Evolutionary conservation across 2,797 vertebrate genomes (phyloP).

Genomic region (Sebastes kiyomatsui): DNA sequence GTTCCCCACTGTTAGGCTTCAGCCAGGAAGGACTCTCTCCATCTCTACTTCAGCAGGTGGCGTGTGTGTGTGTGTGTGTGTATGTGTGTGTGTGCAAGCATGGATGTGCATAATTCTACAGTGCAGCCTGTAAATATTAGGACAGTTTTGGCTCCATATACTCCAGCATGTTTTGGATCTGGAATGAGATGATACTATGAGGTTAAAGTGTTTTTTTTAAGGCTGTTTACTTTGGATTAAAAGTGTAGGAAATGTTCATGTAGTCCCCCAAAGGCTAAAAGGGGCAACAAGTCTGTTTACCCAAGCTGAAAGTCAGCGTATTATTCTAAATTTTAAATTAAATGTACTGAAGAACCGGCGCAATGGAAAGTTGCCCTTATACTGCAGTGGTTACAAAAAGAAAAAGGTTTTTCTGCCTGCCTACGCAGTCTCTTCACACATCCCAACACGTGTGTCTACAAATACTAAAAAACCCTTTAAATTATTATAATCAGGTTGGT

Average conservation of each 20-base stretch:
- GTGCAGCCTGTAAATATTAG: slow-evolving; percentile 33
- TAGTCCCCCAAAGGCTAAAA: background rate
- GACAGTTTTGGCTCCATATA: background rate
- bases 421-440: background rate
- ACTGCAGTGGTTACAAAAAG: background rate
- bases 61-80: slow-evolving; percentile 19
- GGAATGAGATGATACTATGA: background rate
- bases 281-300: background rate
- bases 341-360: background rate
- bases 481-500: slow-evolving; percentile 23
- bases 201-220: background rate
- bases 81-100: slow-evolving; percentile 15
- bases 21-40: slow-evolving; percentile 84
- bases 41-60: slow-evolving; percentile 92
- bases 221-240: background rate
- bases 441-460: background rate
- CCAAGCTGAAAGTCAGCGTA: background rate
- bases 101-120: slow-evolving; percentile 32
- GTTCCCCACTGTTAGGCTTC: slow-evolving; percentile 93
- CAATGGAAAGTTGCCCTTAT: background rate
- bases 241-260: background rate
- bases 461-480: background rate
- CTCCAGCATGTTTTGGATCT: background rate
- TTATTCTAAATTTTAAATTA: background rate
- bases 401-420: background rate